Percentiles rank a stretch among this genome's conserved stretches.
Evolutionary conservation across 2,797 vertebrate species (phyloP).

Genomic region (Glyptemys insculpta): DNA sequence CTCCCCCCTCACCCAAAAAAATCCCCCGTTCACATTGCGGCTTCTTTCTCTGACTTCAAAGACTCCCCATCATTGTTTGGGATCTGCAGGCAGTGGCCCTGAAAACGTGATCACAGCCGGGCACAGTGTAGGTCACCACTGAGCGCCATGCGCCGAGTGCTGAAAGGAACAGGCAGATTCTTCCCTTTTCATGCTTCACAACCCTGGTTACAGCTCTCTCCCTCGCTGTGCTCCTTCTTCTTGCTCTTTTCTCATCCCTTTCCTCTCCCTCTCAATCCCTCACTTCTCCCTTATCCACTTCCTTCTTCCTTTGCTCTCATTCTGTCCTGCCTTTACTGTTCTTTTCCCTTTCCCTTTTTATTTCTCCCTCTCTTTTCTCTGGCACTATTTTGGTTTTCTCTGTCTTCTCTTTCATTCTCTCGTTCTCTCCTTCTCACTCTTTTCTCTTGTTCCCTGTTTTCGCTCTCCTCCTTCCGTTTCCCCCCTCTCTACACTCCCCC

Average conservation of each 20-base stretch:
- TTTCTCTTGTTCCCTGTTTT: background rate
- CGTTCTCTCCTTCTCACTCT: background rate
- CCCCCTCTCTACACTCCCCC: slow-evolving; percentile 2
- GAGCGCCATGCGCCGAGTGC: slow-evolving; percentile 85
- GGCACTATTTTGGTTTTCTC: background rate
- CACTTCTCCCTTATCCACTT: slow-evolving; percentile 15
- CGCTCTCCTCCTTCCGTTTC: slow-evolving; percentile 15
- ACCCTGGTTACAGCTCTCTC: slow-evolving; percentile 87
- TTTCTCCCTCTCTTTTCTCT: background rate
- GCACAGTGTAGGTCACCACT: slow-evolving; percentile 96
- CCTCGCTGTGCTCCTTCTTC: slow-evolving; percentile 59
- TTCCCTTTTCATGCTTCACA: slow-evolving; percentile 85
- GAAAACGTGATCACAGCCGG: slow-evolving; percentile 95
- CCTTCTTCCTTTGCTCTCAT: background rate
- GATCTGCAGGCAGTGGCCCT: slow-evolving; percentile 91
- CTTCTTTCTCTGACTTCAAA: slow-evolving; percentile 97
- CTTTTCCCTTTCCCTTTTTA: background rate
- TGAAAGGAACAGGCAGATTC: slow-evolving; percentile 88
- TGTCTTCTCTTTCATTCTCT: background rate
- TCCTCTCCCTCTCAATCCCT: slow-evolving; percentile 26
- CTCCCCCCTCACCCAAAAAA: slow-evolving; percentile 9
- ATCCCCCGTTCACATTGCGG: slow-evolving; percentile 78
- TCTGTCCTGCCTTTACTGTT: background rate
- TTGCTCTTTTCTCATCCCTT: slow-evolving; percentile 68
- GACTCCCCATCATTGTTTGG: slow-evolving; percentile 93